Evolutionary conservation across 2,888 invertebrate genomes (phyloP).

Genomic region (Tiliacea aurago): DNA sequence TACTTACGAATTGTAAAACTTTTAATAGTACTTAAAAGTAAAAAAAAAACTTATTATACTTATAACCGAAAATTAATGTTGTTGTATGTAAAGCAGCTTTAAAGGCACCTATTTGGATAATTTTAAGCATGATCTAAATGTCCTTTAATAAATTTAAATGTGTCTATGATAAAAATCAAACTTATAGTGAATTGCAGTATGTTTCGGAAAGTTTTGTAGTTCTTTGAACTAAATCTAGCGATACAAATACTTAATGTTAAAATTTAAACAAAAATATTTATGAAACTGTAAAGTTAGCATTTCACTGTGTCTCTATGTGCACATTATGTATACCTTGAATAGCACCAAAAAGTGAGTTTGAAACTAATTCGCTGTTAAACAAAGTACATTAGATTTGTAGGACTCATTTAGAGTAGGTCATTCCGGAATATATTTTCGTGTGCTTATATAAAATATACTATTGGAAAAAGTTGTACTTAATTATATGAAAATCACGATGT

Average conservation of each 20-base stretch:
- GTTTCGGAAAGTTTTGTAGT: slow-evolving; percentile 49
- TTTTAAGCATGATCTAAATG: slow-evolving; percentile 47
- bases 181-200: slow-evolving; percentile 26
- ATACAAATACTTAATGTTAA: slow-evolving; percentile 21
- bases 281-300: slow-evolving; percentile 53
- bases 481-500: slow-evolving; percentile 77
- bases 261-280: slow-evolving; percentile 47
- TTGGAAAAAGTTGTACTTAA: slow-evolving; percentile 84
- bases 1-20: slow-evolving; percentile 74
- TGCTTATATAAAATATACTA: slow-evolving; percentile 74
- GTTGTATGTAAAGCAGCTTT: slow-evolving; percentile 61
- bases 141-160: slow-evolving; percentile 29
- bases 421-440: slow-evolving; percentile 78
- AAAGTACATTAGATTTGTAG: slow-evolving; percentile 70
- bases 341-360: slow-evolving; percentile 57
- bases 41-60: slow-evolving; percentile 49
- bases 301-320: slow-evolving; percentile 44
- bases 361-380: slow-evolving; percentile 63
- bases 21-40: slow-evolving; percentile 70
- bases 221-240: slow-evolving; percentile 30
- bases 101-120: slow-evolving; percentile 55
- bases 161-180: slow-evolving; percentile 40
- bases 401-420: slow-evolving; percentile 70
- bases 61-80: slow-evolving; percentile 48
- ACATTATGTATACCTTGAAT: slow-evolving; percentile 48